Evolutionary conservation across 1,140 invertebrate genomes (phyloP).

Genomic region (Brachionus plicatilis): DNA sequence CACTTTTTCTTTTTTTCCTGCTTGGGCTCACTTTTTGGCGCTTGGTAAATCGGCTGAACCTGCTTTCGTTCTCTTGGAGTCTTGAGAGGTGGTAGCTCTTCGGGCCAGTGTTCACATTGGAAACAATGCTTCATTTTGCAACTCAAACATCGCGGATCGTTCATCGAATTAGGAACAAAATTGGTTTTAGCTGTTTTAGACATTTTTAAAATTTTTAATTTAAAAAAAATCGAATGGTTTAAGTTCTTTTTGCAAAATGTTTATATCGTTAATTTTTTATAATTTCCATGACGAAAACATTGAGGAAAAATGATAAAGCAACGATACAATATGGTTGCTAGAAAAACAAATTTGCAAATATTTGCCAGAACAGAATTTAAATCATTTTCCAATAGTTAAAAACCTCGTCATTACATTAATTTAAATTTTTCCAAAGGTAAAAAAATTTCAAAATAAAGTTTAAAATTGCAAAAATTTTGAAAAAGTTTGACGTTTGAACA

Average conservation of each 20-base stretch:
- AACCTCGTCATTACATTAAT: background rate
- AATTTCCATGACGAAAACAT: background rate
- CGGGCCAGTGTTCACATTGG: background rate
- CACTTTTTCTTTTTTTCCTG: conserved; percentile 19
- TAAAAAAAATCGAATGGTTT: background rate
- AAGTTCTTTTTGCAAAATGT: background rate
- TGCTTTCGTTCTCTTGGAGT: background rate
- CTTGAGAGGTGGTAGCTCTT: background rate
- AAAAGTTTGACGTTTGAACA: too few relatives aligned
- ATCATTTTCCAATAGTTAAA: background rate
- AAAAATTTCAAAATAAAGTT: background rate
- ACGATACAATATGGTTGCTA: background rate
- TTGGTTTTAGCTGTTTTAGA: background rate
- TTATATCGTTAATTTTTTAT: background rate
- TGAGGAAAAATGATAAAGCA: background rate
- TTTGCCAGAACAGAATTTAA: background rate
- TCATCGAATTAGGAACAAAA: background rate
- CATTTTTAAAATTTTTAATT: background rate
- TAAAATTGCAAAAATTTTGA: too few relatives aligned
- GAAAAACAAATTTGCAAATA: background rate
- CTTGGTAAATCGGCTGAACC: background rate
- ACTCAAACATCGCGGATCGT: background rate
- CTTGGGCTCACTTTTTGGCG: background rate
- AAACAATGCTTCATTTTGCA: conserved; percentile 27
- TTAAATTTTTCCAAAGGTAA: background rate